Base-by-base conservation (phyloP, 2,888 invertebrate species). In the Oeneis ivallda region DNA sequence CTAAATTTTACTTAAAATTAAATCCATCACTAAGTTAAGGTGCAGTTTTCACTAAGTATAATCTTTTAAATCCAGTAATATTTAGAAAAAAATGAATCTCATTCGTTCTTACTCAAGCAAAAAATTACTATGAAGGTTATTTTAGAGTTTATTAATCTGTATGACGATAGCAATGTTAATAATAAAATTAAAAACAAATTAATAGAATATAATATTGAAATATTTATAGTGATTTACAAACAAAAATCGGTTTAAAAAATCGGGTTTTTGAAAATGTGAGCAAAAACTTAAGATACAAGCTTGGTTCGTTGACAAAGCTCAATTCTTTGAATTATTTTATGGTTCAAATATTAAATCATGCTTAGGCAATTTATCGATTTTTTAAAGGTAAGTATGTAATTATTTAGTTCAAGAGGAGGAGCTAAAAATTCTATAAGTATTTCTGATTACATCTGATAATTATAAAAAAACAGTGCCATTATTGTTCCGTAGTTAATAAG, bases 21-120 rank as follows among this genome's bases (percentile, higher is more conserved):
- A 83, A 84, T 80, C 80, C 81, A 79, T 82, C 80, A 83, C 75
- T 83, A 83, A 79, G 73, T 83, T 86, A 83, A 82, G 85, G 79
- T 75, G 82, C 85, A 81, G 85, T 83, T 86, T 86, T 77, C 74
- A 75, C 79, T 77, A n/a, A n/a, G n/a, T n/a, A 76, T 78, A 79
- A 79, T 79, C 80, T 75, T 66, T 74, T 76, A 79, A 76, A 75
- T 75, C 72, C 72, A 74, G 73, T 80, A 77, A 79, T 76, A 75
- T 73, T 72, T 52, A 65, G 34, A 10, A 34, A 47, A 77, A 79
- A 77, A 76, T 68, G 80, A 84, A 84, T 85, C 82, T 85, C 82
- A 83, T 79, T 81, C 78, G 75, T 75, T 81, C 79, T 82, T 64
- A 62, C 43, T 58, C 50, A 11, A 6, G 52, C 19, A 26, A 26